A percentile compares a stretch with the other conserved stretches of the same genome.
Conservation (phyloP, 2,888 invertebrate genomes). For the Drosophila affinis region DNA sequence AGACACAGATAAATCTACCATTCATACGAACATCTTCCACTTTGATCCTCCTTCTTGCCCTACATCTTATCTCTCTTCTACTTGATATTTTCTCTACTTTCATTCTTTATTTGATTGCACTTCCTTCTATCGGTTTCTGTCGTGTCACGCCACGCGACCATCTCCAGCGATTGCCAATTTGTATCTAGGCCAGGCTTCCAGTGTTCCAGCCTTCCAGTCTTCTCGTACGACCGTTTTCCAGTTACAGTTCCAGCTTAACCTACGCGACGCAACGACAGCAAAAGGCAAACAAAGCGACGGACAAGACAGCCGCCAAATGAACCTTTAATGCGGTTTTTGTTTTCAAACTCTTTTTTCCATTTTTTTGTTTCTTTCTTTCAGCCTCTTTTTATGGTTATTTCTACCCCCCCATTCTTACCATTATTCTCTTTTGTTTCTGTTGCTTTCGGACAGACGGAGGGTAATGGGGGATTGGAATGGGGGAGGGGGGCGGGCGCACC, state of each 20-base stretch:
- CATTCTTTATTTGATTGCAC: not conserved
- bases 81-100: not conserved
- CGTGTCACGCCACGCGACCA: constrained; percentile 39
- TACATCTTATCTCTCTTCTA: too few relatives aligned
- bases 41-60: too few relatives aligned
- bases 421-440: constrained; percentile 5
- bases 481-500: not conserved
- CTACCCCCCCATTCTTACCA: constrained; percentile 7
- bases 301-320: constrained; percentile 60
- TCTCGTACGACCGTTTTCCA: constrained; percentile 48
- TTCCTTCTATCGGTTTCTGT: not conserved
- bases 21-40: too few relatives aligned
- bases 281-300: constrained; percentile 73
- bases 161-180: constrained; percentile 56
- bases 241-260: constrained; percentile 72
- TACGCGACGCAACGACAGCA: constrained; percentile 51
- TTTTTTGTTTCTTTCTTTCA: constrained; percentile 22
- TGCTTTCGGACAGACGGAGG: constrained; percentile 16
- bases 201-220: constrained; percentile 5
- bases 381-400: constrained; percentile 9
- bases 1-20: too few relatives aligned
- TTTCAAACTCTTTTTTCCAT: constrained; percentile 47
- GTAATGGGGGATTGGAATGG: not conserved
- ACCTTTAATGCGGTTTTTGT: constrained; percentile 74
- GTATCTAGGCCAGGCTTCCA: constrained; percentile 68